Conservation (phyloP, 1,140 invertebrate species). For the Penaeus indicus region DNA sequence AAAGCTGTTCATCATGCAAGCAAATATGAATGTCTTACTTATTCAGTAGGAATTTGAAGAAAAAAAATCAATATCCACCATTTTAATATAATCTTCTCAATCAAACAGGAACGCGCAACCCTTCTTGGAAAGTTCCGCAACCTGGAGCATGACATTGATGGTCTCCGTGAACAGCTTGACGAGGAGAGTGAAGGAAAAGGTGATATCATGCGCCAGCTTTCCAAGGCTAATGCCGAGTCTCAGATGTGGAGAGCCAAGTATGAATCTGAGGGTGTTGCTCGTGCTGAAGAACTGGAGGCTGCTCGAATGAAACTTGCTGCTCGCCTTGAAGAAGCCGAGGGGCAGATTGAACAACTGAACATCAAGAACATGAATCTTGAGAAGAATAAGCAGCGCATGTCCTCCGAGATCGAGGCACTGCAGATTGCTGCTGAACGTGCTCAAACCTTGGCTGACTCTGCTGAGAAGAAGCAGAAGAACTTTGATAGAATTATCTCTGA, state of each 20-base stretch:
- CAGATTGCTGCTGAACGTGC: constrained; percentile 77
- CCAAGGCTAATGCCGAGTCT: constrained; percentile 69
- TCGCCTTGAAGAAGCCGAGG: constrained; percentile 46
- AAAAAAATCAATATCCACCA: no score
- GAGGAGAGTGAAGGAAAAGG: constrained; percentile 69
- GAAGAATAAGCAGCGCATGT: constrained; percentile 73
- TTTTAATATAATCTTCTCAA: constrained; percentile 76
- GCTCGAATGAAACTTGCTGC: constrained; percentile 45
- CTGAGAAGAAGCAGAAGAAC: constrained; percentile 51
- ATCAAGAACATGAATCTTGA: constrained; percentile 74
- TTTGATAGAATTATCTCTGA: constrained; percentile 48
- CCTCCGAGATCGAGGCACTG: constrained; percentile 75
- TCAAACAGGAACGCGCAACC: constrained; percentile 70
- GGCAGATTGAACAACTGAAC: constrained; percentile 77
- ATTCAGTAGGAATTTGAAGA: no score
- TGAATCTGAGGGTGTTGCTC: constrained; percentile 44
- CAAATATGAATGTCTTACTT: constrained; percentile 70
- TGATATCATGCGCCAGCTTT: constrained; percentile 72
- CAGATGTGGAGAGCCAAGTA: constrained; percentile 54
- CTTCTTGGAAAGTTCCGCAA: constrained; percentile 74
- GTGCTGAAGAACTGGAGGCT: constrained; percentile 45
- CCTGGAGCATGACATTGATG: constrained; percentile 75
- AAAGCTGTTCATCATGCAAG: constrained; percentile 73
- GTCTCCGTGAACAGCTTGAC: constrained; percentile 70
- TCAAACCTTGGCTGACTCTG: constrained; percentile 69